Conservation (phyloP, 2,888 invertebrate species). For the Scaptomyza reducta region DNA sequence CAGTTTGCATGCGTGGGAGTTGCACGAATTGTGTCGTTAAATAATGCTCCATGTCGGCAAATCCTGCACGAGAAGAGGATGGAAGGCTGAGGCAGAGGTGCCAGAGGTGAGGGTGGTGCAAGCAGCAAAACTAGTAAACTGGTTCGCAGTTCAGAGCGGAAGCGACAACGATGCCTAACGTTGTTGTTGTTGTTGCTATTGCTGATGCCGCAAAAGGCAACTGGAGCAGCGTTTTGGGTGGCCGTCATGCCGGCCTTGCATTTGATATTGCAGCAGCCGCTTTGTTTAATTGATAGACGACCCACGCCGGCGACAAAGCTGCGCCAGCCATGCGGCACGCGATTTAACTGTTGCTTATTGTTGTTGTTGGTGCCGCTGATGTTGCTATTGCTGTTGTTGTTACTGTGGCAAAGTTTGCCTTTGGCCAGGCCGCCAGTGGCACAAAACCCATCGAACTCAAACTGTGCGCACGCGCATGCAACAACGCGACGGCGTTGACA, state of each 20-base stretch:
- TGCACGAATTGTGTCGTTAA: constrained; percentile 80
- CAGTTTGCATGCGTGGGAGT: constrained; percentile 80
- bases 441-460: constrained; percentile 82
- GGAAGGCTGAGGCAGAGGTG: background rate
- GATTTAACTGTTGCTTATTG: constrained; percentile 63
- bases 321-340: constrained; percentile 65
- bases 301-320: constrained; percentile 65
- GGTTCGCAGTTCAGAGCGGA: constrained; percentile 51
- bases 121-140: constrained; percentile 32
- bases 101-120: constrained; percentile 1
- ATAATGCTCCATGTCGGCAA: constrained; percentile 73
- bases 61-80: constrained; percentile 64
- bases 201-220: constrained; percentile 63
- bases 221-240: constrained; percentile 77
- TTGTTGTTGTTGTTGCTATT: constrained; percentile 4
- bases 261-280: constrained; percentile 74
- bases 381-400: constrained; percentile 7
- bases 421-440: constrained; percentile 74
- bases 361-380: constrained; percentile 12
- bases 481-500: constrained; percentile 76
- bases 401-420: constrained; percentile 43
- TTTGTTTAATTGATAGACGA: constrained; percentile 78
- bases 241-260: constrained; percentile 74
- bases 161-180: constrained; percentile 49
- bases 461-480: constrained; percentile 81